These are phyloP conservation scores for Drosophila phalerata DNA, from an alignment of 2,888 invertebrate genomes.

Conservation along the genomic window DNA sequence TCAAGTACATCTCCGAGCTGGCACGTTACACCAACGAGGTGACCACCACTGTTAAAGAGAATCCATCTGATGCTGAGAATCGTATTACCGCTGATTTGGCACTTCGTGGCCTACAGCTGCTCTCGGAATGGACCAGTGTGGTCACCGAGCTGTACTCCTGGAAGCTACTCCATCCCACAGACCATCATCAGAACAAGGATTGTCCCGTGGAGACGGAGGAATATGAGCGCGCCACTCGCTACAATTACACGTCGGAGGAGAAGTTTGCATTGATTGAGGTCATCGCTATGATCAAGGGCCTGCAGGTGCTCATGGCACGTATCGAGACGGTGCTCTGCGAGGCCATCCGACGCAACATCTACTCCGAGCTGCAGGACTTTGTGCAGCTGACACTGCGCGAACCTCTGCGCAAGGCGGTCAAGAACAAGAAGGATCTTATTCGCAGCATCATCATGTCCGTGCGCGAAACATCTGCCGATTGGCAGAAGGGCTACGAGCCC, in stretches of 20 bases:
- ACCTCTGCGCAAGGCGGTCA: slow-evolving; percentile 97
- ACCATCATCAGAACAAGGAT: slow-evolving; percentile 97
- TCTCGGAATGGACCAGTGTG: slow-evolving; percentile 98
- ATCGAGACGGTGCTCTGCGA: slow-evolving; percentile 99
- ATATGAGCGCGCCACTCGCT: slow-evolving; percentile 98
- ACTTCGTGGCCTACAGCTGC: slow-evolving; percentile 94
- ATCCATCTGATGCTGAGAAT: slow-evolving; percentile 96
- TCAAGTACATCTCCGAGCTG: slow-evolving; percentile 97
- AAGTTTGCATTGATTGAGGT: slow-evolving; percentile 99
- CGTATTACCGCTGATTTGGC: slow-evolving; percentile 96
- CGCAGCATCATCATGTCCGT: slow-evolving; percentile 98
- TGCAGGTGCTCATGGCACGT: slow-evolving; percentile 97
- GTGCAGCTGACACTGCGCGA: slow-evolving; percentile 95
- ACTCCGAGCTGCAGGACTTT: slow-evolving; percentile 98
- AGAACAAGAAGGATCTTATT: slow-evolving; percentile 98
- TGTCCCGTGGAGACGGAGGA: slow-evolving; percentile 99
- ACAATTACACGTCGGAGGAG: slow-evolving; percentile 98
- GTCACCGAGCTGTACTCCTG: slow-evolving; percentile 98
- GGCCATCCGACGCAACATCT: slow-evolving; percentile 95
- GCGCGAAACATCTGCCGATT: slow-evolving; percentile 98
- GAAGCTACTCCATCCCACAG: slow-evolving; percentile 99
- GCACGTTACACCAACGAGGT: slow-evolving; percentile 95
- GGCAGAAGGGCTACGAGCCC: slow-evolving; percentile 96
- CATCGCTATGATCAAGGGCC: slow-evolving; percentile 99
- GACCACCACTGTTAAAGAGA: slow-evolving; percentile 95